Evolutionary conservation across 2,113 vertebrate genomes (phyloP), one percentile per base, ranked within the genome.

Genomic region (Nansenia antarctica): DNA sequence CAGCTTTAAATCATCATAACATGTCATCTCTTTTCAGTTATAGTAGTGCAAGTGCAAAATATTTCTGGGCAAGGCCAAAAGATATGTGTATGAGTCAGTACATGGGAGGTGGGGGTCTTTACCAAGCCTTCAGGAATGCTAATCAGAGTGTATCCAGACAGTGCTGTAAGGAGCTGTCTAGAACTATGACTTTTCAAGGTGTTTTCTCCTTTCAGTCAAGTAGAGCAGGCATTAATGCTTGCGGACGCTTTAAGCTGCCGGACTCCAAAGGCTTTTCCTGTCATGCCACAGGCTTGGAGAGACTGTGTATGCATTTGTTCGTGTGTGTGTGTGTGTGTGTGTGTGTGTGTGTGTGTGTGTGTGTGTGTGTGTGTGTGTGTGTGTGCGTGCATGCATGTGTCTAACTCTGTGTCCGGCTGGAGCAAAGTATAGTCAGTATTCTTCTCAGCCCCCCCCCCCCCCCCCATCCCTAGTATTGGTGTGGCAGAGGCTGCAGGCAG

Each of bases 401-500:
- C 30, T n/a, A 12, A 24, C 18, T 18, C 15, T n/a, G 15, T 20
- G 18, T 60, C 71, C 73, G 68, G 70, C 73, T 77, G 64, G 71
- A n/a, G 70, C 83, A 72, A 67, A 79, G 67, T 68, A 75, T 82
- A 81, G 77, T 89, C 86, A 89, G 82, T 89, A 90, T 90, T 89
- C 89, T 85, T 80, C 85, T 89, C 89, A 88, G 86, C 84, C 87
- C 70, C 79, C 75, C 62, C 32, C 31, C 83, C 84, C 70, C 79
- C 75, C 62, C 32, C 31, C 83, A 82, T 82, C 72, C 58, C 35
- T 76, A 84, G 87, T 85, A 86, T 80, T 85, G 86, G 78, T 88
- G 87, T 88, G 86, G 85, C 89, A 82, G 76, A 76, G 74, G 80
- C 89, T 86, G 76, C 85, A 86, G 85, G 87, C 89, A 84, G 84